Base-by-base conservation (phyloP, 2,113 vertebrate genomes). In the Synchiropus splendidus region DNA sequence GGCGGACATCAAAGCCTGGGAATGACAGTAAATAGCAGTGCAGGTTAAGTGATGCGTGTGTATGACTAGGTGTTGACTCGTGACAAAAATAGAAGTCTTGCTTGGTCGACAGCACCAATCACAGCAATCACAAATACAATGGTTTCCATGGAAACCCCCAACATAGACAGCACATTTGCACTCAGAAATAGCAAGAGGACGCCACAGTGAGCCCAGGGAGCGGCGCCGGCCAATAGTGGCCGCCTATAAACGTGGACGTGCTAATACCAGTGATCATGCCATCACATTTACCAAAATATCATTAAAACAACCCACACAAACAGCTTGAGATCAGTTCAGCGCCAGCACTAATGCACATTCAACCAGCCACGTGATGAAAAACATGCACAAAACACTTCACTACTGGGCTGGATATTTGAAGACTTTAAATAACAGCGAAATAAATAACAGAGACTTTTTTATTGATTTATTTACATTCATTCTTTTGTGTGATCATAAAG, bases 51-150 rank as follows among this genome's bases (percentile, higher is more conserved):
- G 32, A 58, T 50, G 21, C n/a, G n/a, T n/a, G n/a, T n/a, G n/a
- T n/a, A 8, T 27, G 21, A 27, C 8, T 70, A 84, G 74, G 76
- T 83, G 81, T 84, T 82, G 81, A 80, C 75, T 83, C 72, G 62
- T 64, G 81, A 83, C 79, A 85, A 83, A 86, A 87, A 87, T 86
- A 87, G 83, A 69, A 77, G 74, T 78, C 81, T 81, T 73, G 74
- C 79, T 77, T 65, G 50, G 76, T 64, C 67, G 51, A 81, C 78
- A 83, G 80, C 80, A 75, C 81, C 83, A 83, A 84, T 85, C 77
- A 79, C 74, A 60, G 78, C 59, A 58, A 67, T 70, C 69, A 71
- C 79, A 83, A 86, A 83, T 86, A 86, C 85, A 85, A 87, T 85
- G 78, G 85, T 87, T 86, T 79, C 84, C 79, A 83, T 72, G 84